Evolutionary conservation across 2,797 vertebrate genomes (phyloP).

Genomic region (Octomys mimax): DNA sequence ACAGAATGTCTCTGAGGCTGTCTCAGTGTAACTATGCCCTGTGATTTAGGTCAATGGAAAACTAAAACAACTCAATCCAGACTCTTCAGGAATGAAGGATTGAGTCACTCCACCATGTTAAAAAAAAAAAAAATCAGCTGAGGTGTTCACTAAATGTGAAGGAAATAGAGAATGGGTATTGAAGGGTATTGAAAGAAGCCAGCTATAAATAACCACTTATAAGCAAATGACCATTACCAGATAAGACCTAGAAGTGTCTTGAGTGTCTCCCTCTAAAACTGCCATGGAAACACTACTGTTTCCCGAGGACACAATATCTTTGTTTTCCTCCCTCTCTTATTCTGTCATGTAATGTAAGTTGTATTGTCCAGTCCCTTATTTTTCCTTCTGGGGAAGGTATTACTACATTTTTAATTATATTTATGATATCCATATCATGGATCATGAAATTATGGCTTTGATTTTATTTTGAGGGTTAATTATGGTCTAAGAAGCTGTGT

Average conservation of each 20-base stretch:
- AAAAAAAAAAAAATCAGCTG: neutral
- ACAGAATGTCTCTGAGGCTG: neutral
- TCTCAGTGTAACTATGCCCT: neutral
- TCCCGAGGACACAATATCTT: neutral
- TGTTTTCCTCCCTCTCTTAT: neutral
- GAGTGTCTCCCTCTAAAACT: neutral
- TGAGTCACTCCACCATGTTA: neutral
- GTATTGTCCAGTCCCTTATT: neutral
- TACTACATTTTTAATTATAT: neutral
- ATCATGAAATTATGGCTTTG: neutral
- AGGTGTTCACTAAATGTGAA: neutral
- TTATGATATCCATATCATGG: neutral
- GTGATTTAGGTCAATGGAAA: conserved; percentile 33
- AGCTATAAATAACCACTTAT: neutral
- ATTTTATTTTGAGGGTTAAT: neutral
- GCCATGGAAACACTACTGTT: neutral
- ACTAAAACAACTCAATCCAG: neutral
- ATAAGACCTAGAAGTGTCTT: neutral
- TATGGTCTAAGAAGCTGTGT: neutral
- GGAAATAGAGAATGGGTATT: neutral
- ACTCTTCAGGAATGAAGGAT: neutral
- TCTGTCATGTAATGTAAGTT: neutral
- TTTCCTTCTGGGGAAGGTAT: neutral
- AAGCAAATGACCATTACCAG: neutral
- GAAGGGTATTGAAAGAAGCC: neutral